These are phyloP conservation scores for Pseudopodoces humilis DNA, from an alignment of 2,113 vertebrate genomes.

Conservation along the genomic window DNA sequence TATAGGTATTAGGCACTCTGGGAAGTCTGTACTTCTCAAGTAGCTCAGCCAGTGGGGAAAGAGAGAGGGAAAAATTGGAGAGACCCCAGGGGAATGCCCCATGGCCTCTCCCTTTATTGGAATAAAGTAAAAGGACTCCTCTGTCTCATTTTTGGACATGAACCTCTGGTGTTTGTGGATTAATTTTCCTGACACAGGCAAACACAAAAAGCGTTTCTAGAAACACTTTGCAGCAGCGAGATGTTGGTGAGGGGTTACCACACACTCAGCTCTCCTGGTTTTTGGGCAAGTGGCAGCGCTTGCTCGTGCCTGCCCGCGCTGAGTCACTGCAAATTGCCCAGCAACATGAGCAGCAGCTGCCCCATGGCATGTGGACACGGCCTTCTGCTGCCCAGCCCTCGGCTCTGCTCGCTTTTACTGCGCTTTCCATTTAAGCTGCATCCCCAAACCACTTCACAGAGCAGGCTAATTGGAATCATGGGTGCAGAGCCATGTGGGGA, in stretches of 20 bases:
- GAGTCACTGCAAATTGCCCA: not conserved
- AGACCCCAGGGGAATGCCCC: no score
- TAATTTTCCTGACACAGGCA: no score
- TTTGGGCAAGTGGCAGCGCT: accelerated
- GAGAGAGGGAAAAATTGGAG: no score
- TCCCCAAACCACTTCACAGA: constrained; percentile 55
- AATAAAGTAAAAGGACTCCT: no score
- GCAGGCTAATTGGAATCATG: not conserved
- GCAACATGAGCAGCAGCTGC: constrained; percentile 19
- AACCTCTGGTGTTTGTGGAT: no score
- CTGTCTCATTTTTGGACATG: no score
- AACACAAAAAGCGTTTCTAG: no score
- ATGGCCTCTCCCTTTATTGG: no score
- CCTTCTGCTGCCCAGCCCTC: not conserved
- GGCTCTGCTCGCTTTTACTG: not conserved
- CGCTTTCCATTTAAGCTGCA: not conserved
- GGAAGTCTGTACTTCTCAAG: no score
- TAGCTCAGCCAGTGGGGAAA: no score
- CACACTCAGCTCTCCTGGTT: not conserved
- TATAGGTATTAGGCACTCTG: no score
- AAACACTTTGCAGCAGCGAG: not conserved
- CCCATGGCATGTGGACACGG: not conserved
- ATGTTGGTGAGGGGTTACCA: accelerated
- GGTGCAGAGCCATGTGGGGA: not conserved
- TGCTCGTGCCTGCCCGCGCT: not conserved